phyloP scores from a whole-genome alignment of 2,113 vertebrate genomes.

The Sturnus vulgaris region DNA sequence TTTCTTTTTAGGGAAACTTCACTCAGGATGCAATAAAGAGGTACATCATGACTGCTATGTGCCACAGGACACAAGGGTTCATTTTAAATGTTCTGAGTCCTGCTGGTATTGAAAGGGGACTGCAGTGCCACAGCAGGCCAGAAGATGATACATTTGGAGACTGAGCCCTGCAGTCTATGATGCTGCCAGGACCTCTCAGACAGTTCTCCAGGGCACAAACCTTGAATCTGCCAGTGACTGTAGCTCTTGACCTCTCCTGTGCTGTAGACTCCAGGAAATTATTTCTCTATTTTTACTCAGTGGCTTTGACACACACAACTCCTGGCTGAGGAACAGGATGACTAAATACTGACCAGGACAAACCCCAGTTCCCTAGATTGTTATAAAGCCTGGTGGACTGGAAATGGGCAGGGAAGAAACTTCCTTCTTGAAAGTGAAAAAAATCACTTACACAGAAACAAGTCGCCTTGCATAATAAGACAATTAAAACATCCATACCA shows the following conservation, averaged over 20 bases:
- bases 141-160: background rate
- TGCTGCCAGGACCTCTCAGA: background rate
- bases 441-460: background rate
- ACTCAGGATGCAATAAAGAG: slow-evolving; percentile 49
- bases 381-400: background rate
- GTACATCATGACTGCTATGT: slow-evolving; percentile 15
- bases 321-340: background rate
- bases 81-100: background rate
- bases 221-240: background rate
- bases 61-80: slow-evolving; percentile 8
- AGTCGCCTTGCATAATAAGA: background rate
- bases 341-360: background rate
- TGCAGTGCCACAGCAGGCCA: background rate
- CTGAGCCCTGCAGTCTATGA: background rate
- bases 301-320: background rate
- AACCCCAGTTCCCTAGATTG: background rate
- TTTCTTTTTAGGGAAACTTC: slow-evolving; percentile 51
- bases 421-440: background rate
- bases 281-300: background rate
- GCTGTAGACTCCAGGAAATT: background rate
- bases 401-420: background rate
- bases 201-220: background rate
- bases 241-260: background rate
- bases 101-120: slow-evolving; percentile 23
- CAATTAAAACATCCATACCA: background rate